Evolutionary conservation across 2,888 invertebrate genomes (phyloP).

Genomic region (Agrochola lychnidis): DNA sequence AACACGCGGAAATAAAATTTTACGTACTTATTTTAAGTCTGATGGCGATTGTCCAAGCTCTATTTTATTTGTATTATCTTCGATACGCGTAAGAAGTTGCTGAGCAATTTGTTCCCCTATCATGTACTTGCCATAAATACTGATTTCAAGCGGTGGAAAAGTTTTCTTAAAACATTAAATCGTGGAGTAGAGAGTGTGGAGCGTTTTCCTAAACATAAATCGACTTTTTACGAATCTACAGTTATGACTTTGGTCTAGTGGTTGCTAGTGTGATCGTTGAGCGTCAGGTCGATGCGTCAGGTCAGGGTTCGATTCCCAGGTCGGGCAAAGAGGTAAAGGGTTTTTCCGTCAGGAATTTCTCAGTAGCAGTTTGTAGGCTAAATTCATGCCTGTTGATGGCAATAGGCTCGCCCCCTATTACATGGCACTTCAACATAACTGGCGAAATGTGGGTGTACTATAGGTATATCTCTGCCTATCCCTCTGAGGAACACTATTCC

Average conservation of each 20-base stretch:
- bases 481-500: no score
- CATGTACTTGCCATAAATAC: background rate
- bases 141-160: background rate
- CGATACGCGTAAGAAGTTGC: constrained; percentile 23
- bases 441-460: no score
- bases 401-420: background rate
- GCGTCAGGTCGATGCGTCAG: background rate
- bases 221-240: background rate
- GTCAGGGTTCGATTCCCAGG: background rate
- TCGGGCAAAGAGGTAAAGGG: no score
- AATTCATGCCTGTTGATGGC: background rate
- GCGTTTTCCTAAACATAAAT: background rate
- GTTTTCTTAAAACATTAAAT: background rate
- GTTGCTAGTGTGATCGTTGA: background rate
- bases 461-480: no score
- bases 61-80: constrained; percentile 50
- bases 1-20: constrained; percentile 55
- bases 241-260: background rate
- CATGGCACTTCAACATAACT: no score
- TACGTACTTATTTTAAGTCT: constrained; percentile 50
- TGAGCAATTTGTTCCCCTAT: constrained; percentile 19
- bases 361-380: background rate
- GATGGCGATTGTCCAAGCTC: constrained; percentile 61
- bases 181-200: no score
- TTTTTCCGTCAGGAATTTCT: no score